Evolutionary conservation across 2,113 vertebrate genomes (phyloP).

Genomic region (Haemorhous mexicanus): DNA sequence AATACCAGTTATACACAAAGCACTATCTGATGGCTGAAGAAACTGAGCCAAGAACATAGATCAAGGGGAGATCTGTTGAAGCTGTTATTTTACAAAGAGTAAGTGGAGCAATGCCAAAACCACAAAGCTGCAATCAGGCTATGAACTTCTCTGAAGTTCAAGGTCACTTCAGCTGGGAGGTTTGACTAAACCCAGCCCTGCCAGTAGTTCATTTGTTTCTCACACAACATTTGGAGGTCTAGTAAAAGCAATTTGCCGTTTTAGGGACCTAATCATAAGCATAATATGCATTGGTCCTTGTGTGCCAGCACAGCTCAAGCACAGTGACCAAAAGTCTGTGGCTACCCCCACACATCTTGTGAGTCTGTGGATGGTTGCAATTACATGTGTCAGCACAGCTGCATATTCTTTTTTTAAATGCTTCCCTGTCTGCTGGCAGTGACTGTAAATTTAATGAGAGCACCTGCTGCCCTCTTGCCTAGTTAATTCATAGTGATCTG

Average conservation of each 20-base stretch:
- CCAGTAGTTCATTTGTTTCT: neutral
- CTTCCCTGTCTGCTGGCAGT: conserved; percentile 63
- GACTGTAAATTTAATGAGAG: conserved; percentile 75
- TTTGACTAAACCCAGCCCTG: neutral
- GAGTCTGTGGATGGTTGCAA: neutral
- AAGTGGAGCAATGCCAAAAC: conserved; percentile 23
- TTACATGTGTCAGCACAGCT: conserved; percentile 61
- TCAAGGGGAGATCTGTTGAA: neutral
- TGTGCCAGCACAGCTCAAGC: neutral
- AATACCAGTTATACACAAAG: neutral
- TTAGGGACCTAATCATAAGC: neutral
- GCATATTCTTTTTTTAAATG: conserved; percentile 43
- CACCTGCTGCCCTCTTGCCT: conserved; percentile 75
- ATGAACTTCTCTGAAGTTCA: neutral
- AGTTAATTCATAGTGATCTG: conserved; percentile 72
- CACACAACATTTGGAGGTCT: neutral
- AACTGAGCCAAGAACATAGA: neutral
- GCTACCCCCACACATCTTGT: neutral
- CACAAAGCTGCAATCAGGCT: neutral
- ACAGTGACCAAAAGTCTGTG: neutral
- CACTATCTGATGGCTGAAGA: neutral
- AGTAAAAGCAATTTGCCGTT: neutral
- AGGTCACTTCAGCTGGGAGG: neutral
- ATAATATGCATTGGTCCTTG: fast-evolving
- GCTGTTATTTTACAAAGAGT: neutral